These are phyloP conservation scores for Psammodynastes pulverulentus DNA, from an alignment of 2,113 vertebrate species.

Conservation along the genomic window DNA sequence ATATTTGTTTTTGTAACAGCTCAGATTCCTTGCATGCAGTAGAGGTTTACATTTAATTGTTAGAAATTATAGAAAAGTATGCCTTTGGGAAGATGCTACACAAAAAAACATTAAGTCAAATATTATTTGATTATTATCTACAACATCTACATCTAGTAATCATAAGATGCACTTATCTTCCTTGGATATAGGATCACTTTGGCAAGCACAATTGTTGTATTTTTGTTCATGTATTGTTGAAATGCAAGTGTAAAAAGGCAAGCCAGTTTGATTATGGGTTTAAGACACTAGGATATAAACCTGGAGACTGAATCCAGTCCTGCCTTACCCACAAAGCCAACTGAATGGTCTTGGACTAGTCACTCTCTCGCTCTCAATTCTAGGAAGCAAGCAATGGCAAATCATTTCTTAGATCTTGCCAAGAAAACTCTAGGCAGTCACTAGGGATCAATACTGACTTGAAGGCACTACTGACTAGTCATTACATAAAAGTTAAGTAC, in stretches of 20 bases:
- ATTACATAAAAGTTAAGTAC: neutral
- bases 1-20: neutral
- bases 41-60: neutral
- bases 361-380: neutral
- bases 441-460: neutral
- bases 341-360: neutral
- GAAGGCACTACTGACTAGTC: neutral
- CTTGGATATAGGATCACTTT: neutral
- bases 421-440: neutral
- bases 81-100: neutral
- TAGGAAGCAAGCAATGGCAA: neutral
- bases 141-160: neutral
- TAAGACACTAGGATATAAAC: neutral
- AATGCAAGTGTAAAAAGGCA: neutral
- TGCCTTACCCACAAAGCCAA: neutral
- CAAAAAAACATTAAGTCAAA: neutral
- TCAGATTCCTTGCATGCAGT: neutral
- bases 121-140: neutral
- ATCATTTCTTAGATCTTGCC: neutral
- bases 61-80: neutral
- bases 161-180: neutral
- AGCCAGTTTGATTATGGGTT: neutral
- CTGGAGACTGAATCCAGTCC: neutral
- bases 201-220: neutral
- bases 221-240: neutral